These are phyloP conservation scores for Patella ulyssiponensis DNA, from an alignment of 2,888 invertebrate genomes.

Conservation along the genomic window DNA sequence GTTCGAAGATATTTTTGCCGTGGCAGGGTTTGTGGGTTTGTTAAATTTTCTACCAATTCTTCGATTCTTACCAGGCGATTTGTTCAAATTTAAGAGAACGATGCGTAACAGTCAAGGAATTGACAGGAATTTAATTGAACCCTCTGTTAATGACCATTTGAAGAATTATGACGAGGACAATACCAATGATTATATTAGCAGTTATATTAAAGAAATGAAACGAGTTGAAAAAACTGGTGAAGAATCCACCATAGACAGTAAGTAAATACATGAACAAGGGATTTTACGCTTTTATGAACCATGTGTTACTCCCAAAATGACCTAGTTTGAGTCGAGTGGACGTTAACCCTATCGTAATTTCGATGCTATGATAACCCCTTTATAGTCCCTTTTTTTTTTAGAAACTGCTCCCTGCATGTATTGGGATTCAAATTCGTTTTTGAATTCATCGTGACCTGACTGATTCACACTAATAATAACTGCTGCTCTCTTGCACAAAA, in stretches of 20 bases:
- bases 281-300: too few relatives aligned
- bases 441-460: too few relatives aligned
- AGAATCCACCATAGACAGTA: constrained; percentile 34
- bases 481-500: too few relatives aligned
- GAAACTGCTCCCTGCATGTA: too few relatives aligned
- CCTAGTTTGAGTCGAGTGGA: too few relatives aligned
- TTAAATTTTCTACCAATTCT: constrained; percentile 36
- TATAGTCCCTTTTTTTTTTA: too few relatives aligned
- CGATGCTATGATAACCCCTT: too few relatives aligned
- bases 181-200: constrained; percentile 45
- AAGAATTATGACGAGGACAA: constrained; percentile 36
- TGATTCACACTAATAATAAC: too few relatives aligned
- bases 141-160: constrained; percentile 30
- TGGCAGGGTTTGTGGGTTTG: not conserved
- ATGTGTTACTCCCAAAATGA: too few relatives aligned
- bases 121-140: constrained; percentile 19
- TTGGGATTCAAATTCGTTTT: too few relatives aligned
- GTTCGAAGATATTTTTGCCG: constrained; percentile 17
- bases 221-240: constrained; percentile 23
- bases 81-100: constrained; percentile 35
- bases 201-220: constrained; percentile 41
- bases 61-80: constrained; percentile 43
- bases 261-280: too few relatives aligned
- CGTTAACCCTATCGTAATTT: too few relatives aligned
- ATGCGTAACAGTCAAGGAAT: constrained; percentile 19